phyloP scores from a whole-genome alignment of 2,888 invertebrate genomes.

The Macrophya alboannulata region DNA sequence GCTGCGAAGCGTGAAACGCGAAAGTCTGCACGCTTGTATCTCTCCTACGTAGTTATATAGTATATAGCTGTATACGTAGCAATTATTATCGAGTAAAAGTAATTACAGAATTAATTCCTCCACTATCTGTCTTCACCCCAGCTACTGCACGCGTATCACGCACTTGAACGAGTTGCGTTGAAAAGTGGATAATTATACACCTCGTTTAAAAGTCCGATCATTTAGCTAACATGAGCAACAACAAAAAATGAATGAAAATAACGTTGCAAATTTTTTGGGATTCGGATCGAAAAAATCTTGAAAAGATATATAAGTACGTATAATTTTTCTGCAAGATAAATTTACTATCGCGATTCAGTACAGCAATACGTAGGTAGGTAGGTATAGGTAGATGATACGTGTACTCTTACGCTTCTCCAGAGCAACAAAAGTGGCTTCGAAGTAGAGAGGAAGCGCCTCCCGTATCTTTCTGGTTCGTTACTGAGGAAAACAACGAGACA shows the following conservation, averaged over 20 bases:
- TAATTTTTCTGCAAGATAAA: not conserved
- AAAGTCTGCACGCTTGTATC: slow-evolving; percentile 3
- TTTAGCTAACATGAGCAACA: not conserved
- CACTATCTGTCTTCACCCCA: slow-evolving; percentile 26
- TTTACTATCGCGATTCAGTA: not conserved
- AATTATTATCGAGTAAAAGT: slow-evolving; percentile 51
- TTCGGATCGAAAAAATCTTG: not conserved
- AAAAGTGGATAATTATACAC: slow-evolving; percentile 50
- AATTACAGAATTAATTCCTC: slow-evolving; percentile 48
- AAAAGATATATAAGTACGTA: not conserved
- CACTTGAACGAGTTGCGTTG: slow-evolving; percentile 35
- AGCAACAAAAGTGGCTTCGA: not conserved
- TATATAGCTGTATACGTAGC: not conserved
- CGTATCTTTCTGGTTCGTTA: slow-evolving; percentile 76
- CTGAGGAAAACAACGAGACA: slow-evolving; percentile 73
- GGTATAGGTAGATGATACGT: not conserved
- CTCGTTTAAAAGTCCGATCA: slow-evolving; percentile 13
- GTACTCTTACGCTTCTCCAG: not conserved
- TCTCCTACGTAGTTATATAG: not conserved
- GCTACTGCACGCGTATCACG: slow-evolving; percentile 19
- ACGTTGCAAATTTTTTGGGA: too few relatives aligned
- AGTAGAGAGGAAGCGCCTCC: slow-evolving; percentile 66
- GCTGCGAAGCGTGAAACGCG: slow-evolving; percentile 21
- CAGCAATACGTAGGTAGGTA: not conserved
- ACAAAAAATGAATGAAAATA: not conserved